A percentile compares a stretch with the other conserved stretches of the same genome.
Evolutionary conservation across 2,888 invertebrate genomes (phyloP).

Genomic region (Tupiocoris notatus): DNA sequence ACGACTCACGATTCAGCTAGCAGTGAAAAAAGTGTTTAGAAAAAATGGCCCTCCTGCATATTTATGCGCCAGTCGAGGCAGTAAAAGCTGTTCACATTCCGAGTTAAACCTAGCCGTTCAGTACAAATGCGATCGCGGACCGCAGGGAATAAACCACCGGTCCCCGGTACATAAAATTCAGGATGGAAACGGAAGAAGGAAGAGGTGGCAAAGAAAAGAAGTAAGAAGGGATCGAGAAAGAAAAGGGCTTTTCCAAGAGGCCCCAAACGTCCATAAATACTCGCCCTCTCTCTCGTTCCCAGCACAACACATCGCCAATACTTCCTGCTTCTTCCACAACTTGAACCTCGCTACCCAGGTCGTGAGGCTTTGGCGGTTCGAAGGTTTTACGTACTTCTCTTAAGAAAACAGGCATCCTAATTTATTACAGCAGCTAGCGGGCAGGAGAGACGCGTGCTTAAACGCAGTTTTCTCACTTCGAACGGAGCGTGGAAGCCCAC

Average conservation of each 20-base stretch:
- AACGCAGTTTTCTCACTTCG: constrained; percentile 20
- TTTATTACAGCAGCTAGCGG: constrained; percentile 17
- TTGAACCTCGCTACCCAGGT: neutral
- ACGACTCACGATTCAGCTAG: no score
- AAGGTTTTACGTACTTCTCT: neutral
- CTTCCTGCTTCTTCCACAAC: neutral
- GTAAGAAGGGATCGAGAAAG: neutral
- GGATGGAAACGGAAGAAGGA: neutral
- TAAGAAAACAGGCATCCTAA: constrained; percentile 26
- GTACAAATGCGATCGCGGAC: neutral
- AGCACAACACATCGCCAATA: neutral
- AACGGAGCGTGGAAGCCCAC: neutral
- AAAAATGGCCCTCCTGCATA: neutral
- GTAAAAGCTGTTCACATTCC: neutral
- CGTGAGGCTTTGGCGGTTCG: neutral
- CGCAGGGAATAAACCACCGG: neutral
- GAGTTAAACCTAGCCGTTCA: neutral
- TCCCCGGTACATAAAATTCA: neutral
- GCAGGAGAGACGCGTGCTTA: constrained; percentile 14
- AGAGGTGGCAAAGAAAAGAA: neutral
- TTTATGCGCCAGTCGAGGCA: neutral
- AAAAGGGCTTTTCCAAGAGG: constrained; percentile 20
- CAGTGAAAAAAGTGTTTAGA: no score
- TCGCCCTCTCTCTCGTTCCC: neutral
- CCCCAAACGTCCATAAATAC: constrained; percentile 32